Percentiles rank a stretch among this genome's conserved stretches.
These are phyloP conservation scores for Chaetorhynchus papuensis DNA, from an alignment of 2,113 vertebrate species.

Conservation along the genomic window DNA sequence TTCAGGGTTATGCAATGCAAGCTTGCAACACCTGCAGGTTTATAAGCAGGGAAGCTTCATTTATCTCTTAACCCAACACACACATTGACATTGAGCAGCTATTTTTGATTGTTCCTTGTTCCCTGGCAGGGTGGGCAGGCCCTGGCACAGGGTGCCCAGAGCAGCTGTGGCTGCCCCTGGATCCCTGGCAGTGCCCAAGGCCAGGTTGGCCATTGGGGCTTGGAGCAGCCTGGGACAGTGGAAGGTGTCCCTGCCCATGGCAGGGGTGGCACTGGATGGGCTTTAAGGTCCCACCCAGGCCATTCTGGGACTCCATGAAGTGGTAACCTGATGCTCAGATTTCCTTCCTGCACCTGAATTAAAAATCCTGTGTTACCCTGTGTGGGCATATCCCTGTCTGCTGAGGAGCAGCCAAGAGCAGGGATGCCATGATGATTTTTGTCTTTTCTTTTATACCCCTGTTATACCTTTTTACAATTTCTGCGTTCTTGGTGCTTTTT, in stretches of 20 bases:
- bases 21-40: not conserved
- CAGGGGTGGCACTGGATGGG: rapidly evolving
- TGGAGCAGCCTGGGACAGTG: not conserved
- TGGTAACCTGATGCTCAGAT: not conserved
- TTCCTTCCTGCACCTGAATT: not conserved
- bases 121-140: not conserved
- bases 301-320: not conserved
- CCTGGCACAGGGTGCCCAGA: not conserved
- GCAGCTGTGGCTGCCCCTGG: not conserved
- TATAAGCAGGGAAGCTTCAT: not conserved
- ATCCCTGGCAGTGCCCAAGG: not conserved
- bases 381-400: not conserved
- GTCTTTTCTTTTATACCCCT: too few relatives aligned
- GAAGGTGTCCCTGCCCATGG: not conserved
- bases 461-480: too few relatives aligned
- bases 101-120: not conserved
- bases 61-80: not conserved
- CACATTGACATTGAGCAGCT: not conserved
- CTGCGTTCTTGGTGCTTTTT: too few relatives aligned
- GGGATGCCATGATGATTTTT: too few relatives aligned
- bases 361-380: not conserved
- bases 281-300: rapidly evolving
- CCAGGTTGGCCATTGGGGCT: not conserved
- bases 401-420: not conserved
- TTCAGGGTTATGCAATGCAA: not conserved